phyloP scores from a whole-genome alignment of 2,888 invertebrate genomes.

The Isotomurus palustris region DNA sequence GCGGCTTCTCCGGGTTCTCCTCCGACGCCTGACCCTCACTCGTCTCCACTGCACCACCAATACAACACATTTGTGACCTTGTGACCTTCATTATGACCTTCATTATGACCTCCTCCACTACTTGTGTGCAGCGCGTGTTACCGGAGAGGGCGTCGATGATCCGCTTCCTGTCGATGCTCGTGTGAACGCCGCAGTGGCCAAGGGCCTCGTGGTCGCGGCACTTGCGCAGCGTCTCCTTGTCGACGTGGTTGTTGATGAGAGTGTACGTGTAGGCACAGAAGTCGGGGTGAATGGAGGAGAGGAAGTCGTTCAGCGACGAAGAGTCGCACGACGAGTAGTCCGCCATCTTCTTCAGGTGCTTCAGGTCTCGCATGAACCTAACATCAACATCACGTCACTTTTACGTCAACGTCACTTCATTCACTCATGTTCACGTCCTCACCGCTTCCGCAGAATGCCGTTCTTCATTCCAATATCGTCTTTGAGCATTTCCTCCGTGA shows the following conservation, averaged over 20 bases:
- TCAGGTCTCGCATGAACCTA: slow-evolving; percentile 86
- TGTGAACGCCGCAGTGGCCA: slow-evolving; percentile 83
- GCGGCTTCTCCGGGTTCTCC: slow-evolving; percentile 77
- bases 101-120: slow-evolving; percentile 71
- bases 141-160: slow-evolving; percentile 74
- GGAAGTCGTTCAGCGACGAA: slow-evolving; percentile 80
- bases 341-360: slow-evolving; percentile 89
- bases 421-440: slow-evolving; percentile 15
- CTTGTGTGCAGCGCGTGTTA: slow-evolving; percentile 43
- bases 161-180: slow-evolving; percentile 88
- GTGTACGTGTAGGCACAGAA: slow-evolving; percentile 95
- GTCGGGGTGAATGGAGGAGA: slow-evolving; percentile 78
- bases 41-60: not conserved
- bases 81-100: too few species aligned
- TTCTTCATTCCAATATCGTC: slow-evolving; percentile 90
- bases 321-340: slow-evolving; percentile 93
- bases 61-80: too few species aligned
- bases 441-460: slow-evolving; percentile 87
- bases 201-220: slow-evolving; percentile 74
- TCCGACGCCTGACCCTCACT: slow-evolving; percentile 56
- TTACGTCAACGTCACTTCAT: not conserved
- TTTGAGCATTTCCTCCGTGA: slow-evolving; percentile 84
- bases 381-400: slow-evolving; percentile 42
- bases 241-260: slow-evolving; percentile 92
- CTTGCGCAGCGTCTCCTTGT: slow-evolving; percentile 73